phyloP scores from a whole-genome alignment of 2,113 vertebrate species.

The Crotalus horridus region DNA sequence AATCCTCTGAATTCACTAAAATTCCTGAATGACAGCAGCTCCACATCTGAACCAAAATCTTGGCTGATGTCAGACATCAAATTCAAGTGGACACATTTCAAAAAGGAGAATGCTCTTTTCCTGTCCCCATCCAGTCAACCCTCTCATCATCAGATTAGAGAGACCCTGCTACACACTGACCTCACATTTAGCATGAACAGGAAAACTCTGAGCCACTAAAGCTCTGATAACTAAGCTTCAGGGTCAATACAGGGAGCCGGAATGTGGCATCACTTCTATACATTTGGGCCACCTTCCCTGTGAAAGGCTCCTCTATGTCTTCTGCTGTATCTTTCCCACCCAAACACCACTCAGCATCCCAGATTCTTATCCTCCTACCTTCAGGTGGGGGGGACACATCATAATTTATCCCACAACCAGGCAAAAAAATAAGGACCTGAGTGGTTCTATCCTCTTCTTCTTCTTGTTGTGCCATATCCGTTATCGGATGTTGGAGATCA shows the following conservation, averaged over 20 bases:
- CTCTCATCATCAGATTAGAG: too few species aligned
- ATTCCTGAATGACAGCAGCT: not conserved
- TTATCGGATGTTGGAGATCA: too few species aligned
- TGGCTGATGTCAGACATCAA: not conserved
- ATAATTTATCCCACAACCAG: not conserved
- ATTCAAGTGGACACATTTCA: not conserved
- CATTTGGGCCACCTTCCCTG: not conserved
- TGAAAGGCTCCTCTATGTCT: not conserved
- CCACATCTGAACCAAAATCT: not conserved
- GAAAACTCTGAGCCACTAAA: not conserved
- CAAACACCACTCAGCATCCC: not conserved
- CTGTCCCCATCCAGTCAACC: too few species aligned
- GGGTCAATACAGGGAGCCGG: not conserved
- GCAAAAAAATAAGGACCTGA: not conserved
- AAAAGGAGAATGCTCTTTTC: too few species aligned
- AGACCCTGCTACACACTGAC: too few species aligned
- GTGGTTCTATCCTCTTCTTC: too few species aligned
- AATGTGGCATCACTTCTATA: not conserved
- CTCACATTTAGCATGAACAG: too few species aligned
- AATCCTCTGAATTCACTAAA: not conserved
- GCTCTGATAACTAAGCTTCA: not conserved
- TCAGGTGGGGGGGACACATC: not conserved
- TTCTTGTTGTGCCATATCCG: too few species aligned
- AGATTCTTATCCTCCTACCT: not conserved
- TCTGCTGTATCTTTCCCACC: not conserved